Evolutionary conservation across 30 jellyfish, hydroid and myxozoan genomes (phyloP), one percentile per base, ranked within the genome.

Genomic region (Turritopsis rubra): DNA sequence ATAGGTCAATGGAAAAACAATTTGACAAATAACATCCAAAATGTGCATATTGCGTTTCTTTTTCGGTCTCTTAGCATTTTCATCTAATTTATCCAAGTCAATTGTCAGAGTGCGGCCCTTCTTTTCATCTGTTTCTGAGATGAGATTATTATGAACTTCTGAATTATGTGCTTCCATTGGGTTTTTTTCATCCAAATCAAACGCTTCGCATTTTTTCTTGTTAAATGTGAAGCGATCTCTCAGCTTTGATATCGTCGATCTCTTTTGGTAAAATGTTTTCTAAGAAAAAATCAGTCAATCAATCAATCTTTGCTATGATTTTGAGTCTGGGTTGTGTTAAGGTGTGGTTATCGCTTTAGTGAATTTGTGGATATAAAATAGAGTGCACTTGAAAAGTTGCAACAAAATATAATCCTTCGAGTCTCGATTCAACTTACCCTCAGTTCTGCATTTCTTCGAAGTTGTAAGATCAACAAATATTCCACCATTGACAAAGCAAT

Each of bases 401-500:
- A n/a, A n/a, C n/a, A n/a, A n/a, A n/a, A n/a, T n/a, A n/a, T n/a
- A n/a, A n/a, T n/a, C n/a, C n/a, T n/a, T n/a, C n/a, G n/a, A n/a
- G n/a, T n/a, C n/a, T n/a, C n/a, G n/a, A n/a, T n/a, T n/a, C n/a
- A n/a, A n/a, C n/a, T n/a, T 41, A 41, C 60, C 60, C 60, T 41
- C 13, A 41, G 13, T 13, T 41, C 60, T 5, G 60, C 60, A 41
- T 41, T 41, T 41, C 60, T 41, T 41, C 60, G 60, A 3, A 23
- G 13, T 8, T 28, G 29, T 8, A 73, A 21, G 26, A 73, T 71
- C 26, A 73, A 8, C 23, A 73, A 18, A 73, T 73, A 73, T 28
- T 73, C 82, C 72, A 73, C 26, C 82, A 73, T 73, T 8, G 52
- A 23, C 82, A 73, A 21, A 24, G 52, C 29, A 52, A 73, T 73